Evolutionary conservation across 2,888 invertebrate species (phyloP).

Genomic region (Cataglyphis altisquamis): DNA sequence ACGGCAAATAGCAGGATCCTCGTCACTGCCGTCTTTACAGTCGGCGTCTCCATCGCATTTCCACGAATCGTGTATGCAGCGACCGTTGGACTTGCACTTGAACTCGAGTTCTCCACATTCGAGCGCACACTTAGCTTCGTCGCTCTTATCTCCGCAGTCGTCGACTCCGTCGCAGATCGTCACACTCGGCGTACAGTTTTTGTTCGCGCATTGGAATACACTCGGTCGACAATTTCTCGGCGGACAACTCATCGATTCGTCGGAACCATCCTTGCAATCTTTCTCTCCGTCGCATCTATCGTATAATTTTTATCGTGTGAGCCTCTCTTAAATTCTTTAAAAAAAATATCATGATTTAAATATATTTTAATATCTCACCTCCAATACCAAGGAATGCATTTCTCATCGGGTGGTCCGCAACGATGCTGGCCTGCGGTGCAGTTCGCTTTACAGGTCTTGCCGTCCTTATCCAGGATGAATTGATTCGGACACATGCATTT

Average conservation of each 20-base stretch:
- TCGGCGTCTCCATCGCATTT: conserved; percentile 98
- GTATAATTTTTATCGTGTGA: not conserved
- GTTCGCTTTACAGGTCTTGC: conserved; percentile 96
- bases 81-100: conserved; percentile 95
- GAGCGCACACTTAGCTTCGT: conserved; percentile 94
- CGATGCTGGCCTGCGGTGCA: conserved; percentile 96
- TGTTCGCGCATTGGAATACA: conserved; percentile 97
- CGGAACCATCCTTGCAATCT: conserved; percentile 96
- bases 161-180: conserved; percentile 97
- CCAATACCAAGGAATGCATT: conserved; percentile 93
- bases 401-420: conserved; percentile 90
- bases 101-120: conserved; percentile 96
- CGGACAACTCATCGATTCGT: conserved; percentile 95
- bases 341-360: not conserved
- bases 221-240: conserved; percentile 94
- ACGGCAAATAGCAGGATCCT: conserved; percentile 95
- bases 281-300: conserved; percentile 95
- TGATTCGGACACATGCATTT: conserved; percentile 98
- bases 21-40: conserved; percentile 97
- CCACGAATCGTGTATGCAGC: conserved; percentile 96
- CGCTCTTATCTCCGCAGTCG: conserved; percentile 96
- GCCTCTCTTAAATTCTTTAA: not conserved
- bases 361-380: conserved; percentile 87
- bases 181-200: conserved; percentile 96
- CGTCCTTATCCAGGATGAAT: conserved; percentile 93